A percentile compares a stretch with the other conserved stretches of the same genome.
Conservation (phyloP, 2,888 invertebrate species). For the Zele albiditarsus region DNA sequence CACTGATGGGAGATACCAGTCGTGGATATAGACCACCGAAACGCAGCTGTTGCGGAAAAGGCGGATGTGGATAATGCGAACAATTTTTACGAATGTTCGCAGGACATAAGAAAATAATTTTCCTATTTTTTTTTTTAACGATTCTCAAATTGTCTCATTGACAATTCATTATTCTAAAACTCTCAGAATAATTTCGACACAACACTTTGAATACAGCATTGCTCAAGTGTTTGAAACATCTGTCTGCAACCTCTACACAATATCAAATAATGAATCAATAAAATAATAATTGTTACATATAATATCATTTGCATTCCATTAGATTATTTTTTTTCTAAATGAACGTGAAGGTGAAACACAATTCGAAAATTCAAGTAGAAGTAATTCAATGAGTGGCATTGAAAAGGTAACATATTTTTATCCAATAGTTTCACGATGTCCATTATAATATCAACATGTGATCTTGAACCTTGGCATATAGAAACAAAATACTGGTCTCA, state of each 20-base stretch:
- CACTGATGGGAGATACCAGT: slow-evolving; percentile 65
- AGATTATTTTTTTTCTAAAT: too few species aligned
- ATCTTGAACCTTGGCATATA: too few species aligned
- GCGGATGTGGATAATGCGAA: slow-evolving; percentile 68
- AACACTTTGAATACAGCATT: background rate
- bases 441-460: too few species aligned
- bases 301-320: background rate
- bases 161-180: background rate
- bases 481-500: too few species aligned
- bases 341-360: too few species aligned
- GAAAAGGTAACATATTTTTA: too few species aligned
- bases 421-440: too few species aligned
- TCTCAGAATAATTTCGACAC: background rate
- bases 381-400: too few species aligned
- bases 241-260: too few species aligned
- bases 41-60: slow-evolving; percentile 66
- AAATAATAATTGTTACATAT: background rate
- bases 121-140: background rate
- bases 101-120: background rate
- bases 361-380: too few species aligned
- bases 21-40: slow-evolving; percentile 68
- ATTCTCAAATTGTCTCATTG: background rate
- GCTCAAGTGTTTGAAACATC: background rate
- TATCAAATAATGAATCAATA: background rate
- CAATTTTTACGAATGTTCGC: background rate